These are phyloP conservation scores for Ascidia mentula DNA, from an alignment of 23 tunicate species.

Conservation along the genomic window DNA sequence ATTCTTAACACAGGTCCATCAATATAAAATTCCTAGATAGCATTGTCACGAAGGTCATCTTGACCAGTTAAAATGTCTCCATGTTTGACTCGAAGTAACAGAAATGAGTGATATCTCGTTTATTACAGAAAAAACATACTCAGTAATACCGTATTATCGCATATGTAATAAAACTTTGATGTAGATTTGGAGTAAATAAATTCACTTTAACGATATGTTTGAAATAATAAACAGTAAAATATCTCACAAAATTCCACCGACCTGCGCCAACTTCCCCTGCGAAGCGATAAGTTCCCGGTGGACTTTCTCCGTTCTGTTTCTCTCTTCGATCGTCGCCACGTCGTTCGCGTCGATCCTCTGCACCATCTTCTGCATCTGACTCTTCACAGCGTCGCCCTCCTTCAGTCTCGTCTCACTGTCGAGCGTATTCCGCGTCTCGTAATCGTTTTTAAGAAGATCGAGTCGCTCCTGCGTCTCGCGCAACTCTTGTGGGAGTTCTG, in stretches of 20 bases:
- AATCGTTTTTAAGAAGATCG: constrained; percentile 52
- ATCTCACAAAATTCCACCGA: neutral
- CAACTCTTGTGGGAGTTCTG: constrained; percentile 81
- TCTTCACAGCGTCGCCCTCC: constrained; percentile 53
- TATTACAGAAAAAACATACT: too few species aligned
- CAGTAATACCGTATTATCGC: too few species aligned
- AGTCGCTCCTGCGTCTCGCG: constrained; percentile 76
- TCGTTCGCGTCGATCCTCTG: constrained; percentile 42
- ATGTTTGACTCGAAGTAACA: too few species aligned
- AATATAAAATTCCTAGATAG: too few species aligned
- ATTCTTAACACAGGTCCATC: too few species aligned
- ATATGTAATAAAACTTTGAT: too few species aligned
- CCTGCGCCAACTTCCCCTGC: constrained; percentile 36
- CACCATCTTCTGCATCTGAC: constrained; percentile 30
- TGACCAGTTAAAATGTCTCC: too few species aligned
- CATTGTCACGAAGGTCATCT: too few species aligned
- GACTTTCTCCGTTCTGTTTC: neutral
- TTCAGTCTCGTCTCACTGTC: constrained; percentile 57
- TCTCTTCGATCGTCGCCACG: constrained; percentile 8
- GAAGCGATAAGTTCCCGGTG: constrained; percentile 15
- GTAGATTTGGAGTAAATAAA: too few species aligned
- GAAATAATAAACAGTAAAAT: too few species aligned
- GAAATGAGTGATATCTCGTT: too few species aligned
- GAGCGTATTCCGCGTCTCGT: constrained; percentile 31
- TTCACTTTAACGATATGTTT: too few species aligned